Base-by-base conservation (phyloP, 2,888 invertebrate genomes). In the Euclidia mi region DNA sequence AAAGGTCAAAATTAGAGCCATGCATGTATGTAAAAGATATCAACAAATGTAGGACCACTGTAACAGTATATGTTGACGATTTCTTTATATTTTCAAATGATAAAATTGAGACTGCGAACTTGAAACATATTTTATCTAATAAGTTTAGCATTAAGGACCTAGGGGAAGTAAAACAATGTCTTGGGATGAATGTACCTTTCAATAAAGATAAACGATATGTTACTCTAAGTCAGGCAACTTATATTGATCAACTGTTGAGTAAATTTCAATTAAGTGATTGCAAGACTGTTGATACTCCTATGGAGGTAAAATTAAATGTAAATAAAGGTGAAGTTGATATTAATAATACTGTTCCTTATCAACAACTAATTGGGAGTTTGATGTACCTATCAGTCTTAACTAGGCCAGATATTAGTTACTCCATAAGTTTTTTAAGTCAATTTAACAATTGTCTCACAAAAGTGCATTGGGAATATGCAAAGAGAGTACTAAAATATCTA, bases 351-450 rank as follows among this genome's bases (percentile, higher is more conserved):
- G n/a, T n/a, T n/a, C n/a, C n/a, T n/a, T n/a, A n/a, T n/a, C n/a
- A n/a, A n/a, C n/a, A n/a, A n/a, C n/a, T n/a, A n/a, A n/a, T n/a
- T n/a, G n/a, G n/a, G n/a, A n/a, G n/a, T n/a, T n/a, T n/a, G n/a
- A n/a, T n/a, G n/a, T n/a, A n/a, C n/a, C n/a, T n/a, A n/a, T n/a
- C n/a, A n/a, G n/a, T n/a, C n/a, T n/a, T n/a, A n/a, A n/a, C n/a
- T n/a, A n/a, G n/a, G 2, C 69, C 67, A 20, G 64, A 71, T 46
- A 74, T 71, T n/a, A 38, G 42, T 3, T 74, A 57, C 45, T 28
- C 46, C 41, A 46, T 65, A 12, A 50, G 61, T 42, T 65, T 42
- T 52, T 37, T 74, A 12, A 68, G 65, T 35, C 70, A 70, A 41
- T 70, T 64, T 44, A 69, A 72, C 43, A 69, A 61, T 56, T 63